Evolutionary conservation across 1,140 invertebrate species (phyloP).

Genomic region (Dreissena polymorpha): DNA sequence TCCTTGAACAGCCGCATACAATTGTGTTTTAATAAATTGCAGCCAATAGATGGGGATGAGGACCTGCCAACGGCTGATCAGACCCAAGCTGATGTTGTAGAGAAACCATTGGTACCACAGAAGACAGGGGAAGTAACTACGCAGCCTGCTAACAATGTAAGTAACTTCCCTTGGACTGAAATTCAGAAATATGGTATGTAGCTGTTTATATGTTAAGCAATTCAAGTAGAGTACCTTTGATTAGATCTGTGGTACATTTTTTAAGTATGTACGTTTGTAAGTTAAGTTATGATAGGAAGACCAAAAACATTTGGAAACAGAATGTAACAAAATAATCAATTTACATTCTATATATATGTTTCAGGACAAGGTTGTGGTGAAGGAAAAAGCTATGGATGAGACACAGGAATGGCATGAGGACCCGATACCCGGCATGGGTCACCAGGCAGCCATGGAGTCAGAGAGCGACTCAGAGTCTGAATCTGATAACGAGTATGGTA

Average conservation of each 20-base stretch:
- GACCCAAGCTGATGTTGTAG: constrained; percentile 14
- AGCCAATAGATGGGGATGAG: constrained; percentile 36
- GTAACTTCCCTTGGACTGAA: no score
- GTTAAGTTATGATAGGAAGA: no score
- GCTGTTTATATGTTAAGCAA: no score
- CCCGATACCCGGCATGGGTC: constrained; percentile 62
- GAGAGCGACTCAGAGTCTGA: constrained; percentile 55
- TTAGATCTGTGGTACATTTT: no score
- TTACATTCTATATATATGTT: neutral
- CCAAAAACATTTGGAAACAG: no score
- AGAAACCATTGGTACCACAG: neutral
- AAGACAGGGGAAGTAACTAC: neutral
- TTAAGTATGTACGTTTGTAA: no score
- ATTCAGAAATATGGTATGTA: no score
- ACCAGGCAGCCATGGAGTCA: constrained; percentile 39
- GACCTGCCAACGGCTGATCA: constrained; percentile 2
- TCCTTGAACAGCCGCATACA: no score
- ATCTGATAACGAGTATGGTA: constrained; percentile 45
- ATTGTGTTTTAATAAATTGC: constrained; percentile 7
- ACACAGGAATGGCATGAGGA: constrained; percentile 74
- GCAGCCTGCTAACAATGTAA: no score
- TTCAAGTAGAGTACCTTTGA: no score
- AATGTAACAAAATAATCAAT: no score
- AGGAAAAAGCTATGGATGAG: constrained; percentile 65
- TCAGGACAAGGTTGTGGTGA: constrained; percentile 42